Evolutionary conservation across 2,797 vertebrate genomes (phyloP), one percentile per base, ranked within the genome.

Genomic region (Rhyacichthys aspro): DNA sequence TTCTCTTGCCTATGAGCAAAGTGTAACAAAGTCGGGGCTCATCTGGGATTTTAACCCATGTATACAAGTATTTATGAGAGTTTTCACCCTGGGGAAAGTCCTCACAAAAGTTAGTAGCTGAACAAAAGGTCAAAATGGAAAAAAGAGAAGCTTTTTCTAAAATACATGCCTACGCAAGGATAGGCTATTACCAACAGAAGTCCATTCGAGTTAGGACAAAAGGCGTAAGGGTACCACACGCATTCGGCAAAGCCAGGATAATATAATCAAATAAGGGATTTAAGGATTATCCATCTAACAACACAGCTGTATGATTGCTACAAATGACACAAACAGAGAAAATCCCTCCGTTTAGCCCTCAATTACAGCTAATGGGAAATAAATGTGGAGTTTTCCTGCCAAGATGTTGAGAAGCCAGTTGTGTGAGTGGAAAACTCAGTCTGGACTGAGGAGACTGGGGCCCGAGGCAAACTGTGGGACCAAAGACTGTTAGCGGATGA

Each of bases 341-440:
- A 67, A 58, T 48, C 59, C 64, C 39, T 38, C 48, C 66, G 66
- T 83, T 86, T 72, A 81, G 33, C 45, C 39, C 66, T 69, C 62
- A 84, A 74, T 89, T 81, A 74, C 53, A 44, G 59, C 47, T 82
- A 74, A 87, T 85, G 71, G 74, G 76, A 87, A 89, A 83, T 84
- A 70, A 86, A 82, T 78, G 79, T 77, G 70, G 59, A 72, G 63
- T 2, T 15, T 62, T 83, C 66, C 56, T 76, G 74, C 80, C 77
- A 65, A 82, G 55, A 46, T 47, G 53, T 83, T 63, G 78, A 80
- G 73, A 86, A 78, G 74, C 81, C 72, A 68, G 67, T 66, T 73
- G 53, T 79, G 69, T 78, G 81, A 87, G 75, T 85, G 86, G 83
- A 88, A 88, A 83, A 83, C 78, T 85, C 67, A 63, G 60, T 70